phyloP scores from a whole-genome alignment of 2,888 invertebrate genomes.

The Amblyjoppa proteus region DNA sequence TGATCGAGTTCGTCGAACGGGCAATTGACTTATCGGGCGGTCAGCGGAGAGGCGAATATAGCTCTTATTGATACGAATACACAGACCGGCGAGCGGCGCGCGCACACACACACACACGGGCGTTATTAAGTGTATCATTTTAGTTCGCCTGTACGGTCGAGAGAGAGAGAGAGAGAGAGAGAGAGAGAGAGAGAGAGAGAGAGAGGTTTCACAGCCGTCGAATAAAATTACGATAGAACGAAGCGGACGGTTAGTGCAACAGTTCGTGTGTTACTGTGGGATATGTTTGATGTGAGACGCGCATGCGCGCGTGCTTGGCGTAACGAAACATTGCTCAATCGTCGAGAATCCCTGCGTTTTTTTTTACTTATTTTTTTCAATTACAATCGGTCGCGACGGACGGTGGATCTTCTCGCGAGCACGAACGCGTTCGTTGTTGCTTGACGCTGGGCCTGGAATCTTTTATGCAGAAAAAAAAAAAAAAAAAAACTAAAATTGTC shows the following conservation, averaged over 20 bases:
- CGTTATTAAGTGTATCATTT: constrained; percentile 15
- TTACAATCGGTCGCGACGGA: constrained; percentile 9
- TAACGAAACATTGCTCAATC: constrained; percentile 64
- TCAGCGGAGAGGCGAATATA: constrained; percentile 22
- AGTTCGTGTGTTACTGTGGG: constrained; percentile 8
- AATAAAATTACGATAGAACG: constrained; percentile 18
- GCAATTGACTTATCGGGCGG: constrained; percentile 53
- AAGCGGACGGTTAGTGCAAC: constrained; percentile 5
- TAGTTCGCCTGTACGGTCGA: constrained; percentile 31
- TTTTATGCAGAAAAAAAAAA: constrained; percentile 6
- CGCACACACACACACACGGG: too few species aligned
- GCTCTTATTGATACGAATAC: constrained; percentile 16
- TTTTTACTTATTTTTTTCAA: constrained; percentile 22
- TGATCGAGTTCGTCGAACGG: constrained; percentile 52
- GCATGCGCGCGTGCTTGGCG: constrained; percentile 18
- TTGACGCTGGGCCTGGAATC: background rate
- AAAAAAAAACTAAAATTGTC: background rate
- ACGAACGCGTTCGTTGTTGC: constrained; percentile 26
- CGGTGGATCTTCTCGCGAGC: constrained; percentile 14
- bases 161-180: constrained; percentile 37
- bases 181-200: constrained; percentile 45
- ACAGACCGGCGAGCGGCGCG: too few species aligned
- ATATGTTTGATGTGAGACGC: background rate
- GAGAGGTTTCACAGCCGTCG: constrained; percentile 39
- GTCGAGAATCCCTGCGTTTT: constrained; percentile 35